phyloP scores from a whole-genome alignment of 2,113 vertebrate species.

The Pollachius pollachius region DNA sequence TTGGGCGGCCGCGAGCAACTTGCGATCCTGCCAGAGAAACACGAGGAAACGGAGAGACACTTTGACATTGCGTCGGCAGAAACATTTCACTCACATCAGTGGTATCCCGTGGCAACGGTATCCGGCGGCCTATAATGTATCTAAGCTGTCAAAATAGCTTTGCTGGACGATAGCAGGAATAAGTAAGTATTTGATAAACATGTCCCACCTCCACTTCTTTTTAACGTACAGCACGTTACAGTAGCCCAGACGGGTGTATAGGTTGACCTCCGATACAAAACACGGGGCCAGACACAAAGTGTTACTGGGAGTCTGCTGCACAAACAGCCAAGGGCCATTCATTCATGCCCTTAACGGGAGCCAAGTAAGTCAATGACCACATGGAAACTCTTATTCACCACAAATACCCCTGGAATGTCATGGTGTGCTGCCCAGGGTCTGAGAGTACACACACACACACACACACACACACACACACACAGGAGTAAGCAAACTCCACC shows the following conservation, averaged over 20 bases:
- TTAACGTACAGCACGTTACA: not conserved
- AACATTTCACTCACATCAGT: too few species aligned
- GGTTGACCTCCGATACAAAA: not conserved
- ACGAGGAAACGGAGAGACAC: not conserved
- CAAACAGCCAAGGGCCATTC: conserved; percentile 23
- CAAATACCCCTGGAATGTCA: conserved; percentile 41
- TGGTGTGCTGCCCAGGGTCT: conserved; percentile 26
- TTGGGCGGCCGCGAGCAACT: conserved; percentile 94
- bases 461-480: conserved; percentile 32
- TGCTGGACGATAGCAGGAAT: too few species aligned
- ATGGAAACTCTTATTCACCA: conserved; percentile 55
- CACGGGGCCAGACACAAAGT: conserved; percentile 19
- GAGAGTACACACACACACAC: not conserved
- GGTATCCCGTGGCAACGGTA: too few species aligned
- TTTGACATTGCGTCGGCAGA: not conserved
- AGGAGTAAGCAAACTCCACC: conserved; percentile 56
- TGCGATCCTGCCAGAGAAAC: conserved; percentile 81
- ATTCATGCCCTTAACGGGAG: conserved; percentile 50
- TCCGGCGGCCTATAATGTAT: too few species aligned
- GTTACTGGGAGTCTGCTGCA: conserved; percentile 11
- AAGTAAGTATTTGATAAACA: too few species aligned
- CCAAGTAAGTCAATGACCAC: conserved; percentile 25
- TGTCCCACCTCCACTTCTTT: too few species aligned
- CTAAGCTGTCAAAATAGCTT: too few species aligned
- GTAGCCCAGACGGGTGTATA: not conserved